phyloP scores from a whole-genome alignment of 2,113 vertebrate species.

The Orcinus orca region DNA sequence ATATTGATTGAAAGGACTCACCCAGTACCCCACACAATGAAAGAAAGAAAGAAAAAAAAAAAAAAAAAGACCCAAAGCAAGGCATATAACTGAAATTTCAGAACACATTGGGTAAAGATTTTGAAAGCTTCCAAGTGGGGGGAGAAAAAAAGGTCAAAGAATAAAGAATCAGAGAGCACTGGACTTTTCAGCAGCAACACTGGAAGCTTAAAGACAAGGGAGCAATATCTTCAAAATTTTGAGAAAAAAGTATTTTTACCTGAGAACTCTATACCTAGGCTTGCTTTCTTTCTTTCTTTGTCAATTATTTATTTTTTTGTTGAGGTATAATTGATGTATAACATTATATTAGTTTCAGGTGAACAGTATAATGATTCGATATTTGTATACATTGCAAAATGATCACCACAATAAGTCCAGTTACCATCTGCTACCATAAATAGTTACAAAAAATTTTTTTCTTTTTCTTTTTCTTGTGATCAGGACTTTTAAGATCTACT shows the following conservation, averaged over 20 bases:
- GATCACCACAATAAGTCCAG: neutral
- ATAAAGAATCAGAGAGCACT: neutral
- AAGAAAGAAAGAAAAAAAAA: neutral
- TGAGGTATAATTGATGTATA: neutral
- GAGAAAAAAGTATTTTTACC: neutral
- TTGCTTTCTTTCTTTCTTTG: neutral
- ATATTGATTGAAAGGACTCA: neutral
- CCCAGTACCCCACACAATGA: neutral
- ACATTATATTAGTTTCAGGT: neutral
- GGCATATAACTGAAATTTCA: neutral
- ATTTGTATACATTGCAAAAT: neutral
- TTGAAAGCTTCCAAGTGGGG: neutral
- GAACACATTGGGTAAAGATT: neutral
- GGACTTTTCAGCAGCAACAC: neutral
- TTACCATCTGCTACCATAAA: neutral
- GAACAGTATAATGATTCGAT: neutral
- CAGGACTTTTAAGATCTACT: neutral
- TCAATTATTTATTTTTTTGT: neutral
- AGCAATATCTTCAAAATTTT: neutral
- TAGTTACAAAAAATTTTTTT: neutral
- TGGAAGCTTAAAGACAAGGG: constrained; percentile 4
- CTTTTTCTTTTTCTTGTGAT: neutral
- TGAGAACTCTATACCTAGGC: neutral
- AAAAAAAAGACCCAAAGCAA: neutral
- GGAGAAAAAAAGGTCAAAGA: neutral